Conservation (phyloP, 1,140 invertebrate species). For the Andricus grossulariae region DNA sequence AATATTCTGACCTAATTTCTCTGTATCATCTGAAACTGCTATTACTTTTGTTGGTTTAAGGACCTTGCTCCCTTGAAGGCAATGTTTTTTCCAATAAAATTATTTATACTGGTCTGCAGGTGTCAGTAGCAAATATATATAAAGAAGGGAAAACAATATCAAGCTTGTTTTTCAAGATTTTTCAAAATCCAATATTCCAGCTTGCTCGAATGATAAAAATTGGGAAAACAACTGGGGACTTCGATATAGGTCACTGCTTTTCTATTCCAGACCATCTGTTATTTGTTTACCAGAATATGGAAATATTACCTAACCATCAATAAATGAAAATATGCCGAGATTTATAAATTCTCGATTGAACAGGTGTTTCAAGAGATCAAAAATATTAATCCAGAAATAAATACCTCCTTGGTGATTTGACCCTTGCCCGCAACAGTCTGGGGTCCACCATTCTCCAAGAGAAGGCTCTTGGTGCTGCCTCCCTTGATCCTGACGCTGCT, state of each 20-base stretch:
- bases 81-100: too few relatives aligned
- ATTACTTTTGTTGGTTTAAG: too few relatives aligned
- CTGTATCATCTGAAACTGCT: too few relatives aligned
- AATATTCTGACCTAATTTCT: too few relatives aligned
- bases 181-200: too few relatives aligned
- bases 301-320: neutral
- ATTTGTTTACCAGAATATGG: neutral
- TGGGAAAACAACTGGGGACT: neutral
- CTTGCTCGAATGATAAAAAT: neutral
- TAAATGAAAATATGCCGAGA: neutral
- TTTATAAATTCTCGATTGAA: too few relatives aligned
- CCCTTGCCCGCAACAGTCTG: slow-evolving; percentile 62
- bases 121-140: too few relatives aligned
- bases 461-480: slow-evolving; percentile 71
- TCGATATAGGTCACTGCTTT: neutral
- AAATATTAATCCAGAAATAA: slow-evolving; percentile 7
- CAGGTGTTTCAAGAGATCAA: too few relatives aligned
- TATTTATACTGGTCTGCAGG: too few relatives aligned
- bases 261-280: neutral
- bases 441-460: slow-evolving; percentile 71
- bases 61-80: too few relatives aligned
- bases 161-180: too few relatives aligned
- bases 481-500: slow-evolving; percentile 72
- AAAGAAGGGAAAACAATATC: too few relatives aligned
- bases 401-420: slow-evolving; percentile 70